phyloP scores from a whole-genome alignment of 2,888 invertebrate genomes.

The Octonoba sinensis region DNA sequence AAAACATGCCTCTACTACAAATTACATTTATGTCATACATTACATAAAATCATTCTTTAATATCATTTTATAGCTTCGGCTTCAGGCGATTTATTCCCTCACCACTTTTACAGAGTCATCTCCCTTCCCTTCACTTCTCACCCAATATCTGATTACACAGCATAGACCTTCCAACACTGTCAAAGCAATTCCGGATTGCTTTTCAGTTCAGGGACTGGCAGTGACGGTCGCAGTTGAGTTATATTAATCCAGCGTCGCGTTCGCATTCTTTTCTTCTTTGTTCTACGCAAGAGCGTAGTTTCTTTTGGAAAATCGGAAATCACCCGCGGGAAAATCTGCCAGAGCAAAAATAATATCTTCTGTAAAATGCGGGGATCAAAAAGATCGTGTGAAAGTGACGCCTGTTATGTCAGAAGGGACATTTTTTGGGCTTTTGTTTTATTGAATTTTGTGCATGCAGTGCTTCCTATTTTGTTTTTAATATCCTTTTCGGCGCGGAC shows the following conservation, averaged over 20 bases:
- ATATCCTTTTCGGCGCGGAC: constrained; percentile 18
- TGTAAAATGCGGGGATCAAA: constrained; percentile 43
- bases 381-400: constrained; percentile 54
- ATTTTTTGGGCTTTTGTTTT: constrained; percentile 12
- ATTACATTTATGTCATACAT: too few species aligned
- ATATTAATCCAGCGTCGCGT: constrained; percentile 52
- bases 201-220: constrained; percentile 40
- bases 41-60: too few species aligned
- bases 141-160: constrained; percentile 28
- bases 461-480: constrained; percentile 39
- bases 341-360: constrained; percentile 43
- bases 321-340: constrained; percentile 22
- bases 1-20: too few species aligned
- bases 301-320: not conserved
- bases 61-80: too few species aligned
- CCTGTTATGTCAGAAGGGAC: constrained; percentile 39
- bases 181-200: constrained; percentile 52
- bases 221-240: constrained; percentile 50
- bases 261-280: not conserved
- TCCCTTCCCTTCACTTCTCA: too few species aligned
- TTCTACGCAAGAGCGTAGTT: too few species aligned
- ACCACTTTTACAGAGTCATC: too few species aligned
- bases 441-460: constrained; percentile 15
- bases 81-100: too few species aligned
- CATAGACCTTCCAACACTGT: constrained; percentile 34